A percentile compares a stretch with the other conserved stretches of the same genome.
These are phyloP conservation scores for Archocentrus centrarchus DNA, from an alignment of 2,113 vertebrate species.

Conservation along the genomic window DNA sequence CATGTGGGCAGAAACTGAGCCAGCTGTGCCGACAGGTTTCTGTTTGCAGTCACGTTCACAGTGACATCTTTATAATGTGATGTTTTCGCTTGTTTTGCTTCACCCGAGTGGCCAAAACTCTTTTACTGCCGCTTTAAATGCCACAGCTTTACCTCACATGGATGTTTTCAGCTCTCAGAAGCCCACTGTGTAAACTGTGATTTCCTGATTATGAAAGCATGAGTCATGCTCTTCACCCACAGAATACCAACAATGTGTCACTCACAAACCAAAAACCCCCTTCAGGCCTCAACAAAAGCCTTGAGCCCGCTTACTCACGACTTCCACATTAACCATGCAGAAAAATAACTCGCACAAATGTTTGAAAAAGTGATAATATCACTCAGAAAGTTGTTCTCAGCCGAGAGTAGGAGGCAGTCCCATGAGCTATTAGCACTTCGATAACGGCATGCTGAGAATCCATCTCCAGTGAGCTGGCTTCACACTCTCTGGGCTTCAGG, in stretches of 20 bases:
- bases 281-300: background rate
- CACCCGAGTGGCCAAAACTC: background rate
- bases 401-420: slow-evolving; percentile 14
- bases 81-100: background rate
- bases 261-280: background rate
- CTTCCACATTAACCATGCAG: background rate
- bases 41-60: background rate
- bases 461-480: slow-evolving; percentile 31
- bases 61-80: slow-evolving; percentile 8
- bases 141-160: background rate
- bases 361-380: slow-evolving; percentile 3
- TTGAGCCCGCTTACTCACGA: background rate
- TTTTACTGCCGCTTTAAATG: background rate
- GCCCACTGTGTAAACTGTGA: background rate
- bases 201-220: slow-evolving; percentile 18
- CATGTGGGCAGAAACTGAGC: background rate
- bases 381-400: slow-evolving; percentile 13
- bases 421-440: slow-evolving; percentile 25
- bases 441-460: slow-evolving; percentile 36
- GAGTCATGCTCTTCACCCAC: background rate
- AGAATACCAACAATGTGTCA: slow-evolving; percentile 3
- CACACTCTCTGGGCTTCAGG: slow-evolving; percentile 19
- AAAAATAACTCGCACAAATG: background rate
- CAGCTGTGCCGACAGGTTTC: background rate
- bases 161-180: background rate